Percentiles rank a stretch among this genome's conserved stretches.
phyloP scores from a whole-genome alignment of 2,888 invertebrate genomes.

The Philereme transversata region DNA sequence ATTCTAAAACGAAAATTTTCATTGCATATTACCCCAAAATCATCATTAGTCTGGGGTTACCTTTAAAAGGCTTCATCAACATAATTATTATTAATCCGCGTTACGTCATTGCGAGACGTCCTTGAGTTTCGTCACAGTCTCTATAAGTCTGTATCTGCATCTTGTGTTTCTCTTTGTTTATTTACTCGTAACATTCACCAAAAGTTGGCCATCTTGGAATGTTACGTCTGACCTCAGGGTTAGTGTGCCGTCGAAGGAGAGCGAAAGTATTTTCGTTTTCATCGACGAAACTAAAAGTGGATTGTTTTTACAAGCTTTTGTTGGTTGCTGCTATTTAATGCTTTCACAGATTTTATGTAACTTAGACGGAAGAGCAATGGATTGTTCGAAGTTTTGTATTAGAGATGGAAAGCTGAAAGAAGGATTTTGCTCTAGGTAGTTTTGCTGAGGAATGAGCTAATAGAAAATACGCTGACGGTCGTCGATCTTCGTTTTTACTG shows the following conservation, averaged over 20 bases:
- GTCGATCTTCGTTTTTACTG: background rate
- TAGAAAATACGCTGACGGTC: background rate
- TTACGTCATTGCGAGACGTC: slow-evolving; percentile 14
- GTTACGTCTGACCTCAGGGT: slow-evolving; percentile 24
- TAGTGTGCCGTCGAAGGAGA: slow-evolving; percentile 29
- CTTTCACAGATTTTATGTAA: background rate
- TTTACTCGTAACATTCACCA: slow-evolving; percentile 8
- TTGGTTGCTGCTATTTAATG: background rate
- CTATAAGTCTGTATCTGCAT: background rate
- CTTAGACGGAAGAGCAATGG: too few relatives aligned
- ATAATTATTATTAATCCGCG: background rate
- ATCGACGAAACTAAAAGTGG: slow-evolving; percentile 33
- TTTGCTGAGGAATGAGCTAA: too few relatives aligned
- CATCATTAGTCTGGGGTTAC: background rate
- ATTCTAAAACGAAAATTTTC: background rate
- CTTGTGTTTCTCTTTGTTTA: slow-evolving; percentile 8
- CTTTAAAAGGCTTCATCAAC: slow-evolving; percentile 1
- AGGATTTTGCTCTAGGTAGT: too few relatives aligned
- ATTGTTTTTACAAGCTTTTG: slow-evolving; percentile 1
- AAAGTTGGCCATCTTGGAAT: slow-evolving; percentile 11
- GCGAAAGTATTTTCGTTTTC: slow-evolving; percentile 36
- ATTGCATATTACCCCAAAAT: background rate
- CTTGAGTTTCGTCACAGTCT: slow-evolving; percentile 18
- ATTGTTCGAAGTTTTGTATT: too few relatives aligned
- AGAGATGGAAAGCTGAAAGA: too few relatives aligned